Evolutionary conservation across 2,888 invertebrate species (phyloP).

Genomic region (Chloroclystis v-ata): DNA sequence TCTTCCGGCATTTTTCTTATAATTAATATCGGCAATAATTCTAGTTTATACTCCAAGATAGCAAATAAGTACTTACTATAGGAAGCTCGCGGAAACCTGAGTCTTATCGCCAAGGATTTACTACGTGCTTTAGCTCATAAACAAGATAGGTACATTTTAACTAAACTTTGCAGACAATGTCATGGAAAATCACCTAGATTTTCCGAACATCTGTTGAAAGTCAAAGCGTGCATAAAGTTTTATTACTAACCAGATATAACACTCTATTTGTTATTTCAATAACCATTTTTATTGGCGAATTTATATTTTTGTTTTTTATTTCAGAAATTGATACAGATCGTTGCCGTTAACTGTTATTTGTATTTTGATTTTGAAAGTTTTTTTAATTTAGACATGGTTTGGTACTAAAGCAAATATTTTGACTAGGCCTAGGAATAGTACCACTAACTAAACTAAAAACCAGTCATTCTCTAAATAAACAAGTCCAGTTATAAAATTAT

Average conservation of each 20-base stretch:
- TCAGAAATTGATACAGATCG: too few relatives aligned
- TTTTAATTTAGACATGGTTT: too few relatives aligned
- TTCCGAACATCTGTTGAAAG: conserved; percentile 11
- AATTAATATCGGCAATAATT: too few relatives aligned
- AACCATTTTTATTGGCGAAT: background rate
- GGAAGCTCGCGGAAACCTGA: conserved; percentile 12
- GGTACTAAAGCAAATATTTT: too few relatives aligned
- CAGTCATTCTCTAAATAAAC: too few relatives aligned
- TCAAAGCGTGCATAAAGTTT: conserved; percentile 8
- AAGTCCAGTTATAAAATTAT: too few relatives aligned
- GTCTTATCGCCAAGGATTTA: conserved; percentile 15
- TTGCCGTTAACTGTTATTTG: too few relatives aligned
- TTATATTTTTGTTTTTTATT: too few relatives aligned
- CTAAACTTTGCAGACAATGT: conserved; percentile 20
- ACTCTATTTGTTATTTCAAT: background rate
- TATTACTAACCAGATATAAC: background rate
- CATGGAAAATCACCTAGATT: conserved; percentile 2
- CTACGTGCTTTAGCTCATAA: conserved; percentile 16
- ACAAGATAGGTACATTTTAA: conserved; percentile 18
- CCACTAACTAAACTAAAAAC: too few relatives aligned
- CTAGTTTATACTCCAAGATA: background rate
- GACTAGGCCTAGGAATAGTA: too few relatives aligned
- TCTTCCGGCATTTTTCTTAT: too few relatives aligned
- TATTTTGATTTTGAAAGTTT: too few relatives aligned
- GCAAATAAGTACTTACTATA: conserved; percentile 1